Conservation (phyloP, 2,113 vertebrate species). For the Mugil cephalus region DNA sequence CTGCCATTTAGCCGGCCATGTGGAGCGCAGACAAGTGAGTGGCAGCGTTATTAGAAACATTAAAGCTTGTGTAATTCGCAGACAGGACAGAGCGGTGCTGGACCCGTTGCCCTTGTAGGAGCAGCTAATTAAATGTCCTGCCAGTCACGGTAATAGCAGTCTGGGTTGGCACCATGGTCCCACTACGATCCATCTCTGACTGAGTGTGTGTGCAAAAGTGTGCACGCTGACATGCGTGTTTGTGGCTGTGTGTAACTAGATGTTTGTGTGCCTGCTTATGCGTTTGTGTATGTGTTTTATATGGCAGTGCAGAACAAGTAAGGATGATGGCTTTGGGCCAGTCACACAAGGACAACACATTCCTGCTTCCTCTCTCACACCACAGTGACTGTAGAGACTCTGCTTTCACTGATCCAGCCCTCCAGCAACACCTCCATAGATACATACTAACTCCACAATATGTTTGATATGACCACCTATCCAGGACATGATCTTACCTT, state of each 20-base stretch:
- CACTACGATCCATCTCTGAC: conserved; percentile 61
- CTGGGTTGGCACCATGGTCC: conserved; percentile 54
- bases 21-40: conserved; percentile 14
- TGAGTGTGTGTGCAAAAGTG: conserved; percentile 53
- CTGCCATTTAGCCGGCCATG: conserved; percentile 22
- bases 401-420: conserved; percentile 45
- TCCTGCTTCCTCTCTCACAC: conserved; percentile 62
- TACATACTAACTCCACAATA: conserved; percentile 5
- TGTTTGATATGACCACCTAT: conserved; percentile 16
- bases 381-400: conserved; percentile 45
- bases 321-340: conserved; percentile 28
- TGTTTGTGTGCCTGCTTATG: conserved; percentile 14
- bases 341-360: conserved; percentile 76
- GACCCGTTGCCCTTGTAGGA: conserved; percentile 61
- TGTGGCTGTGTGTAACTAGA: conserved; percentile 21
- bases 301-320: conserved; percentile 43
- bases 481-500: conserved; percentile 15
- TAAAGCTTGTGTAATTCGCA: conserved; percentile 61
- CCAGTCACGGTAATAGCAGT: conserved; percentile 64
- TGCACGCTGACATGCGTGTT: conserved; percentile 9
- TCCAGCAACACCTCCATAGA: conserved; percentile 34
- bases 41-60: conserved; percentile 55
- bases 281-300: conserved; percentile 41
- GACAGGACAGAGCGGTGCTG: conserved; percentile 46
- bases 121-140: conserved; percentile 75